Evolutionary conservation across 2,113 vertebrate genomes (phyloP).

Genomic region (Eurystomus gularis): DNA sequence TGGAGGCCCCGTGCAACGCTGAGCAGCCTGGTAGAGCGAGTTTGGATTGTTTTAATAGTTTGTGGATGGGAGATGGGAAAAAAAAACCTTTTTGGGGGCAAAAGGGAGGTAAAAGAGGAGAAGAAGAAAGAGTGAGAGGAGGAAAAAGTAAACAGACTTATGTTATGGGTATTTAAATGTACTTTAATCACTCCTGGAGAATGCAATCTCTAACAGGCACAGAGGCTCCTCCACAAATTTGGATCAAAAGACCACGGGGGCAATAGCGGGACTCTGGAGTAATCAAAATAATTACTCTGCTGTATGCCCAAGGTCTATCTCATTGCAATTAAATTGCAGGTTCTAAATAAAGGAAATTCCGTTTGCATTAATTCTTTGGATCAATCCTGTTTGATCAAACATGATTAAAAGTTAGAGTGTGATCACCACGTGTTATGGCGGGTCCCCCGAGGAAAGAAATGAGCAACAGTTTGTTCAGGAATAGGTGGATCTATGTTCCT

Average conservation of each 20-base stretch:
- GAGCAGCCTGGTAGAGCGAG: not conserved
- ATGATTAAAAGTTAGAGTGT: not conserved
- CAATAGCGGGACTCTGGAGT: not conserved
- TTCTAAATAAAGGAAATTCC: not conserved
- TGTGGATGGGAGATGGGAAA: not conserved
- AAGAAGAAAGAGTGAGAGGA: too few species aligned
- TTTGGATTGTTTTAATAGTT: not conserved
- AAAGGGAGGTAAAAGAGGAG: not conserved
- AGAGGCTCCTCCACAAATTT: not conserved
- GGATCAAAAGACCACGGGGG: not conserved
- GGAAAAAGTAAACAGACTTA: not conserved
- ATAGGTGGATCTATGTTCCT: not conserved
- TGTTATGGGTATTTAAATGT: not conserved
- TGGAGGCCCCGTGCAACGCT: not conserved
- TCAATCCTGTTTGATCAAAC: not conserved
- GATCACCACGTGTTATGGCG: not conserved
- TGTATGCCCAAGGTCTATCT: not conserved
- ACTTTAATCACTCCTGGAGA: not conserved
- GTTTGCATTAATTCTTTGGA: not conserved
- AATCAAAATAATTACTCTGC: not conserved
- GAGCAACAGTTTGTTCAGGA: not conserved
- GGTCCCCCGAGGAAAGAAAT: not conserved
- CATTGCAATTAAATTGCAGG: not conserved
- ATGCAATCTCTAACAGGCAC: not conserved
- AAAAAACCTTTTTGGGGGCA: not conserved